A percentile compares a stretch with the other conserved stretches of the same genome.
phyloP scores from a whole-genome alignment of 1,140 invertebrate species.

The Brachionus koreanus region DNA sequence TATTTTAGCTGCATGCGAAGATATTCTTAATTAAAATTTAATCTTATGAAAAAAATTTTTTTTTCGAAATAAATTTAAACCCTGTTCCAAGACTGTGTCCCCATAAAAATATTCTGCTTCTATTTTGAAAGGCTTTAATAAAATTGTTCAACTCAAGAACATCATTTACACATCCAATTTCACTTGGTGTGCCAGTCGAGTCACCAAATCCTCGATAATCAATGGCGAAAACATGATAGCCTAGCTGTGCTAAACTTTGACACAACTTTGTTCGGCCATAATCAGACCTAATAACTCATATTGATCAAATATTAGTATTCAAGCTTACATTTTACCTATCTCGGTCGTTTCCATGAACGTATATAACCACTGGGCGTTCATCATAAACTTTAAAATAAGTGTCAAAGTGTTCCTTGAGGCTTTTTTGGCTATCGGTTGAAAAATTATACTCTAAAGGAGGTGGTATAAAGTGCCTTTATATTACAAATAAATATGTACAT shows the following conservation, averaged over 20 bases:
- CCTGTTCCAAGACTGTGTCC: constrained; percentile 41
- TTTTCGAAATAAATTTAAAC: not conserved
- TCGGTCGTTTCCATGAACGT: constrained; percentile 38
- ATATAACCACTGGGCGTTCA: not conserved
- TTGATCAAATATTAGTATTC: not conserved
- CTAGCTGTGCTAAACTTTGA: not conserved
- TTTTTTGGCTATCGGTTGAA: not conserved
- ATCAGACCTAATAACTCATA: not conserved
- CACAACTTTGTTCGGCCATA: not conserved
- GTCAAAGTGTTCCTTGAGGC: constrained; percentile 29
- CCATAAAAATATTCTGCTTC: constrained; percentile 3
- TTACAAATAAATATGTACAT: not conserved
- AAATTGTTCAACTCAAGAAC: constrained; percentile 24
- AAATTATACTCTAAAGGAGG: constrained; percentile 9
- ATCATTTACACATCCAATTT: constrained; percentile 62
- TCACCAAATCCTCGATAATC: constrained; percentile 90
- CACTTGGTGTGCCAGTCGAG: constrained; percentile 80
- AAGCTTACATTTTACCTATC: not conserved
- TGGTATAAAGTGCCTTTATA: constrained; percentile 32
- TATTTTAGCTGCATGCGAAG: constrained; percentile 29
- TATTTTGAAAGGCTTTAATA: not conserved
- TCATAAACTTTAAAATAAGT: constrained; percentile 20
- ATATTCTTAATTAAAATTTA: constrained; percentile 27
- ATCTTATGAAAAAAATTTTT: not conserved
- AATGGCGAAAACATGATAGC: constrained; percentile 72